Evolutionary conservation across 2,113 vertebrate species (phyloP), one percentile per base, ranked within the genome.

Genomic region (Channa maculata): DNA sequence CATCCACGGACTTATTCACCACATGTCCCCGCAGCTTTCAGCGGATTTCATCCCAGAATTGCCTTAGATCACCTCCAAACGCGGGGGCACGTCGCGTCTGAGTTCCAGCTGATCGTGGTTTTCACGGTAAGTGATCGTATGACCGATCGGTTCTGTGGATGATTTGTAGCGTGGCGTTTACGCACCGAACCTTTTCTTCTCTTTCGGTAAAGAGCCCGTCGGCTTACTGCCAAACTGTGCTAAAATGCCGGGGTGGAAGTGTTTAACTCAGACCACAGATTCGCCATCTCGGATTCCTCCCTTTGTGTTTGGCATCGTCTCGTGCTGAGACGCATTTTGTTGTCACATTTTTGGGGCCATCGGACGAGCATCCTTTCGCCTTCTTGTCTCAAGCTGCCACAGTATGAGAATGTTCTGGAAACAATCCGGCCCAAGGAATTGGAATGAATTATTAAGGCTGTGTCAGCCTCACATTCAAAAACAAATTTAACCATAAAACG

Each of bases 391-490:
- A 15, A 66, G 64, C 65, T 48, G 85, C 58, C 67, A 5, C 72
- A 55, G 55, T 70, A 57, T 61, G 78, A 82, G 88, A 91, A 91
- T 76, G 67, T 89, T 93, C 91, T 89, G 76, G 89, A 88, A 89
- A 82, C 75, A 68, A 75, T 5, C 52, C 52, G 84, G 80, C 79
- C 51, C 45, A 4, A 60, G 75, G 69, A 61, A 83, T 57, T 41
- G 51, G 2, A 34, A 5, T 79, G 58, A 86, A 88, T 91, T 48
- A 89, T 88, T 88, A n/a, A 88, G 41, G 11, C 39, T 37, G 33
- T 48, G 54, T 54, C 49, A 64, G 55, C 8, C n/a, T 53, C 58
- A 36, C 57, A 24, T 52, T 65, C 15, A 37, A 13, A 53, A 4
- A 78, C 34, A 5, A 24, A 2, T 54, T 24, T 24, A 24, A 24